These are phyloP conservation scores for Aspidoscelis tigris DNA, from an alignment of 2,113 vertebrate genomes.

Conservation along the genomic window DNA sequence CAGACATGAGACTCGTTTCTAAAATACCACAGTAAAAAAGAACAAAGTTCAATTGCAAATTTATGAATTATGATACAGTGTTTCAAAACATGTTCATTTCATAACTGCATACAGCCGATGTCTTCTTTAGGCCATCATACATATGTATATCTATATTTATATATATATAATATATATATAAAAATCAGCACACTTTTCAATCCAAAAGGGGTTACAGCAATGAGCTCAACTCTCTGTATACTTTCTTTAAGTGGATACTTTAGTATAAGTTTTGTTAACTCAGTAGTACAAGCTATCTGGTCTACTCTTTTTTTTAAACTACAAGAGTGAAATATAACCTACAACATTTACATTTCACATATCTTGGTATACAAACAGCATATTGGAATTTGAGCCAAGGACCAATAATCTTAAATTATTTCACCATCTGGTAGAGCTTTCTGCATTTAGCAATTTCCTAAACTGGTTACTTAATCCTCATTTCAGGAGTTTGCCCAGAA, in stretches of 20 bases:
- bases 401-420: slow-evolving; percentile 74
- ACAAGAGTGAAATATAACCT: slow-evolving; percentile 89
- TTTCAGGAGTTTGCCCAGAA: slow-evolving; percentile 67
- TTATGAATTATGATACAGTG: slow-evolving; percentile 90
- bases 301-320: slow-evolving; percentile 85
- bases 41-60: slow-evolving; percentile 89
- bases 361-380: slow-evolving; percentile 85
- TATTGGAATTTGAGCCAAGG: slow-evolving; percentile 80
- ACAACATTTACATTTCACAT: slow-evolving; percentile 90
- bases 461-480: slow-evolving; percentile 68
- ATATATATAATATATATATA: slow-evolving; percentile 63
- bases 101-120: slow-evolving; percentile 82
- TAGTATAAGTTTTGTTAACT: slow-evolving; percentile 87
- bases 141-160: slow-evolving; percentile 59
- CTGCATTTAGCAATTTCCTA: slow-evolving; percentile 73
- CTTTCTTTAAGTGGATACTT: slow-evolving; percentile 79
- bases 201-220: slow-evolving; percentile 87
- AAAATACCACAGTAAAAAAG: slow-evolving; percentile 93
- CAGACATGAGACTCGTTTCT: slow-evolving; percentile 85
- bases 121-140: slow-evolving; percentile 81
- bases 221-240: slow-evolving; percentile 84
- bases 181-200: slow-evolving; percentile 81
- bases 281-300: slow-evolving; percentile 91
- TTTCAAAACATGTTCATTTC: slow-evolving; percentile 80
- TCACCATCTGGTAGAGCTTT: slow-evolving; percentile 76